phyloP scores from a whole-genome alignment of 2,113 vertebrate species.

The Cromileptes altivelis region DNA sequence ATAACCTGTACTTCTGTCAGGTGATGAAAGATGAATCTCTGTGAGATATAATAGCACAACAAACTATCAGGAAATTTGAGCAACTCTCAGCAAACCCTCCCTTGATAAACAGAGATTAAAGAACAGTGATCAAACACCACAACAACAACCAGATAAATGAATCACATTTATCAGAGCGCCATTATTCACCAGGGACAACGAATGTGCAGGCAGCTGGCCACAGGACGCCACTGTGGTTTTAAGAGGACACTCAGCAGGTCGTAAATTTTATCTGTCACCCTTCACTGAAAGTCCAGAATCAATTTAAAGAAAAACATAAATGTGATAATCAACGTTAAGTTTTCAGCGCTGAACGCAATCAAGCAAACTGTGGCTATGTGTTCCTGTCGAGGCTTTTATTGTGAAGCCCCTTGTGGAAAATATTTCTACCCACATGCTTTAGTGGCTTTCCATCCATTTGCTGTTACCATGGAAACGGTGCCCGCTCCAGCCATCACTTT shows the following conservation, averaged over 20 bases:
- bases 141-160: background rate
- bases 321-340: background rate
- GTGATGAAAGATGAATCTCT: background rate
- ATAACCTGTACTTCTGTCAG: background rate
- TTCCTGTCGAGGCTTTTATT: background rate
- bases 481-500: conserved; percentile 4
- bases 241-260: background rate
- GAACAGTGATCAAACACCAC: background rate
- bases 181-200: background rate
- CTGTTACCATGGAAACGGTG: conserved; percentile 27
- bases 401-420: background rate
- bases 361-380: background rate
- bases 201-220: conserved; percentile 1
- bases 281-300: background rate
- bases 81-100: background rate
- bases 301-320: background rate
- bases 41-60: background rate
- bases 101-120: conserved; percentile 22
- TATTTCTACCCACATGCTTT: conserved; percentile 10
- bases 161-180: conserved; percentile 1
- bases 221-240: conserved; percentile 2
- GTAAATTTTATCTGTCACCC: background rate
- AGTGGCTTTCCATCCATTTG: conserved; percentile 20
- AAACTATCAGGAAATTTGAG: background rate
- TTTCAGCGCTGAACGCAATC: background rate